Evolutionary conservation across 2,888 invertebrate genomes (phyloP), one percentile per base, ranked within the genome.

Genomic region (Cistogaster globosa): DNA sequence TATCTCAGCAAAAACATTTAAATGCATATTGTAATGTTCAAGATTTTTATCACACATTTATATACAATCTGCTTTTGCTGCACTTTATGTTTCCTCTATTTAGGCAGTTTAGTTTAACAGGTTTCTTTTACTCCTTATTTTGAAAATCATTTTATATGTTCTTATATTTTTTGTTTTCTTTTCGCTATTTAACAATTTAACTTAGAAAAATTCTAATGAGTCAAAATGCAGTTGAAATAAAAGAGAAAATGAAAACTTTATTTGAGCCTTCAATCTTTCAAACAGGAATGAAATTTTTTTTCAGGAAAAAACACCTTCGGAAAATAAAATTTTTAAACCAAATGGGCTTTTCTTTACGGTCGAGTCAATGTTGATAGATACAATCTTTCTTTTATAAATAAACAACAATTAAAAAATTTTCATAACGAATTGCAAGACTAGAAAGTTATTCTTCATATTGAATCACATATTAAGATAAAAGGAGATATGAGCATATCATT

Each of bases 241-340:
- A 42, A n/a, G 18, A 51, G 45, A 16, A 26, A 9, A 9, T 22
- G 32, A 58, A 68, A 60, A 58, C 16, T 1, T 26, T 58, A 8
- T 68, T 67, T 74, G 42, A 67, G 42, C 60, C 42, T 81, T 75
- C 22, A 68, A 68, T 81, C 45, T 68, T 18, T 45, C 32, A 45
- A 62, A 81, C 62, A 48, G 55, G 36, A 81, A 16, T 45, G 62
- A 75, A 68, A 55, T 57, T 57, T 68, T 38, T 82, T 82, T 42
- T 32, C 26, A 57, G n/a, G 9, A 53, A 75, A 76, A 69, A 62
- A 63, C 26, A 57, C 18, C 63, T 82, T 75, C 48, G 18, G 12
- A 45, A 60, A 60, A 20, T 7, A 42, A 16, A 16, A 62, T 0
- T 45, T 16, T 16, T 12, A 6, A 51, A 51, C n/a, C 0, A 51